Percentiles rank a stretch among this genome's conserved stretches.
phyloP scores from a whole-genome alignment of 2,888 invertebrate genomes.

The Pediacus dermestoides region DNA sequence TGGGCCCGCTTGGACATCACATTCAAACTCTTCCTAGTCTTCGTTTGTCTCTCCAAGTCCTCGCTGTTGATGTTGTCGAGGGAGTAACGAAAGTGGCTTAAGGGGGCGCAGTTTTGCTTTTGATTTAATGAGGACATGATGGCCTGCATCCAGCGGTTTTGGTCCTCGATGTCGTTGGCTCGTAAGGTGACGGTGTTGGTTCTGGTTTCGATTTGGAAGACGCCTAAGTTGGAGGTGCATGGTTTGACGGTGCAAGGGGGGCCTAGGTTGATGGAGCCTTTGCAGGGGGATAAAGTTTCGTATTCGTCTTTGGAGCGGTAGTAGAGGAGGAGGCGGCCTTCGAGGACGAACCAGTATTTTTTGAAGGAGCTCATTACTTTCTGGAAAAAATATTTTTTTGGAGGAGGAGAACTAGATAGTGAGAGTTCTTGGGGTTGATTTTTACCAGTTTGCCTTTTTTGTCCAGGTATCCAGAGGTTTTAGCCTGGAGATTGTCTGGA shows the following conservation, averaged over 20 bases:
- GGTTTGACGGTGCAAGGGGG: constrained; percentile 50
- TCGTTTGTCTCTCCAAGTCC: constrained; percentile 26
- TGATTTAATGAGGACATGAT: constrained; percentile 50
- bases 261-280: constrained; percentile 54
- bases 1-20: too few relatives aligned
- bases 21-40: constrained; percentile 16
- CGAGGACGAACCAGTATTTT: constrained; percentile 56
- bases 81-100: constrained; percentile 48
- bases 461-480: too few relatives aligned
- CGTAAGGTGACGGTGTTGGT: constrained; percentile 49
- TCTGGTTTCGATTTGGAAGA: constrained; percentile 51
- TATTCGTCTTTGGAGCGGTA: constrained; percentile 55
- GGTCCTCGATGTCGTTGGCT: constrained; percentile 49
- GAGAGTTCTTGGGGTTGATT: too few relatives aligned
- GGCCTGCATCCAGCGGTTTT: constrained; percentile 54
- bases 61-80: constrained; percentile 36
- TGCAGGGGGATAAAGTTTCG: constrained; percentile 51
- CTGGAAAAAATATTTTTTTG: constrained; percentile 33
- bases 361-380: constrained; percentile 52
- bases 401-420: too few relatives aligned
- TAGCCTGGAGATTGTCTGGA: too few relatives aligned
- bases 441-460: too few relatives aligned
- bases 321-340: constrained; percentile 53
- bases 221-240: constrained; percentile 35
- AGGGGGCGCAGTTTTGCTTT: constrained; percentile 31